phyloP scores from a whole-genome alignment of 1,140 invertebrate species.

The Magallana ariakensis region DNA sequence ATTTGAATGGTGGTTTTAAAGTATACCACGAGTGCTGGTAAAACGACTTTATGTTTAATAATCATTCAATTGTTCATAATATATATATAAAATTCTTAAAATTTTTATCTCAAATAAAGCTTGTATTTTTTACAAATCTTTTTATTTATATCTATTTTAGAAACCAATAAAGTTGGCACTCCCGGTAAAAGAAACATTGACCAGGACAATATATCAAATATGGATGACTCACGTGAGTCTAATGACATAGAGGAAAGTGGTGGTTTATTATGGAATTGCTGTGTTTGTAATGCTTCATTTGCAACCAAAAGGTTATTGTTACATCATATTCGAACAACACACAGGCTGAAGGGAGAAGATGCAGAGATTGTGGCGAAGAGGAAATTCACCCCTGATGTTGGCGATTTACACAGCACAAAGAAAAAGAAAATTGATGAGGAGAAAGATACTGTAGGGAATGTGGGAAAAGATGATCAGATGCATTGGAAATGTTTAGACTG shows the following conservation, averaged over 20 bases:
- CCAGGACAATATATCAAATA: no score
- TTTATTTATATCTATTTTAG: no score
- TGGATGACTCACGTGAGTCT: not conserved
- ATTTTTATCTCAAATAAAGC: no score
- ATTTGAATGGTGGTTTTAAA: no score
- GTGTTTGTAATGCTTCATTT: conserved; percentile 3
- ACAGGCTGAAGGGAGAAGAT: conserved; percentile 1
- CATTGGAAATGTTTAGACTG: conserved; percentile 22
- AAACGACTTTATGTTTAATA: no score
- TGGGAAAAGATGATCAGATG: not conserved
- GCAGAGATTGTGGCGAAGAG: conserved; percentile 2
- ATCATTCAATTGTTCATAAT: no score
- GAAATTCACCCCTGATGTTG: not conserved
- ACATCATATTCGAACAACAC: not conserved
- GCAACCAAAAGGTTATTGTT: not conserved
- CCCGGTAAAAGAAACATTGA: no score
- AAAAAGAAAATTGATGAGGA: not conserved
- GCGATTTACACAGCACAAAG: not conserved
- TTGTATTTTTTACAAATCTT: no score
- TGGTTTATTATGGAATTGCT: not conserved
- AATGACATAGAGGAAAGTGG: not conserved
- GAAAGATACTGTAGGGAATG: not conserved
- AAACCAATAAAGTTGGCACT: no score
- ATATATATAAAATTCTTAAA: no score
- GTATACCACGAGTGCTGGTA: no score